phyloP scores from a whole-genome alignment of 1,140 invertebrate species.

The Pachypsylla venusta region DNA sequence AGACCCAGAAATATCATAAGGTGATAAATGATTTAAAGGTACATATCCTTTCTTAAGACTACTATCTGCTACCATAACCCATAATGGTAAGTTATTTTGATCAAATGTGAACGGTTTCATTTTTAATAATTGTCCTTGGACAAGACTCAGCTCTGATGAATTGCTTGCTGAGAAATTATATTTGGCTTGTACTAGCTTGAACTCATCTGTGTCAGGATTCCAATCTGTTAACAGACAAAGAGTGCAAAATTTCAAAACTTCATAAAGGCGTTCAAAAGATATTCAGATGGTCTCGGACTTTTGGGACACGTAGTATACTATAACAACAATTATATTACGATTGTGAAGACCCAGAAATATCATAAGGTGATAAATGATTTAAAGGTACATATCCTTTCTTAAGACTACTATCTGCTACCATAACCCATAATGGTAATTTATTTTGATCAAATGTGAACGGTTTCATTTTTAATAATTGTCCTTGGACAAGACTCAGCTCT shows the following conservation, averaged over 20 bases:
- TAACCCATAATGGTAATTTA: background rate
- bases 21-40: background rate
- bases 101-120: background rate
- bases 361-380: background rate
- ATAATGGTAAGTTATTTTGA: background rate
- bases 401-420: background rate
- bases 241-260: too few relatives aligned
- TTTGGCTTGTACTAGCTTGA: background rate
- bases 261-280: too few relatives aligned
- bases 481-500: background rate
- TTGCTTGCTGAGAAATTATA: background rate
- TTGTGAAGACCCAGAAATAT: too few relatives aligned
- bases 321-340: too few relatives aligned
- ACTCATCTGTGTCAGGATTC: background rate
- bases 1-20: too few relatives aligned
- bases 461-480: background rate
- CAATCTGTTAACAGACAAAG: background rate
- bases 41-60: background rate
- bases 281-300: too few relatives aligned
- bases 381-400: constrained; percentile 1
- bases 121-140: background rate
- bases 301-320: too few relatives aligned
- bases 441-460: background rate
- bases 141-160: background rate
- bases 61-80: background rate